These are phyloP conservation scores for Neolamprologus brichardi DNA, from an alignment of 2,113 vertebrate species.

Conservation along the genomic window DNA sequence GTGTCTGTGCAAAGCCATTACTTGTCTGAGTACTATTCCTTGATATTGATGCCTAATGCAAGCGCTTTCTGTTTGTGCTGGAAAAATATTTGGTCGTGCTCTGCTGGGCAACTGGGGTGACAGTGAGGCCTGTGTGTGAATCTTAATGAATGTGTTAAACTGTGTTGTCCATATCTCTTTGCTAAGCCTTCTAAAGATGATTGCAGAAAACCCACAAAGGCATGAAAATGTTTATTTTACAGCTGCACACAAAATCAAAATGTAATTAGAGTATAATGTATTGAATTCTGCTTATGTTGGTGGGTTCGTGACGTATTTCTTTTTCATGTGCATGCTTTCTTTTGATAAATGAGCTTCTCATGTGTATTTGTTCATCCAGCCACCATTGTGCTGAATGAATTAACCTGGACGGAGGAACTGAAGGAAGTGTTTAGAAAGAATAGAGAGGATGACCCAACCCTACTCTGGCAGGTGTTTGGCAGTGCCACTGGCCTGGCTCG, in stretches of 20 bases:
- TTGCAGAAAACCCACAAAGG: not conserved
- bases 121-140: conserved; percentile 4
- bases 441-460: conserved; percentile 87
- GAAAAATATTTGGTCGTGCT: conserved; percentile 4
- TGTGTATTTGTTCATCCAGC: conserved; percentile 54
- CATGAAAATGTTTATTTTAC: not conserved
- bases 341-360: not conserved
- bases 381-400: conserved; percentile 92
- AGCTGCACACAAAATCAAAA: not conserved
- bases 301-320: not conserved
- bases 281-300: not conserved
- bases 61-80: not conserved
- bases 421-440: conserved; percentile 91
- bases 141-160: conserved; percentile 28
- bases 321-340: not conserved
- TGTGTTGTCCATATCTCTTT: not conserved
- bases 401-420: conserved; percentile 91
- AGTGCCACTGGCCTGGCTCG: conserved; percentile 94
- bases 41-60: not conserved
- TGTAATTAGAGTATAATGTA: not conserved
- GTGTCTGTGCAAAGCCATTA: not conserved
- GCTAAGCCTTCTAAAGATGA: not conserved
- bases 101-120: not conserved
- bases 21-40: not conserved
- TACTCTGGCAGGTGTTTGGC: conserved; percentile 97